Evolutionary conservation across 2,888 invertebrate species (phyloP).

Genomic region (Coelopa pilipes): DNA sequence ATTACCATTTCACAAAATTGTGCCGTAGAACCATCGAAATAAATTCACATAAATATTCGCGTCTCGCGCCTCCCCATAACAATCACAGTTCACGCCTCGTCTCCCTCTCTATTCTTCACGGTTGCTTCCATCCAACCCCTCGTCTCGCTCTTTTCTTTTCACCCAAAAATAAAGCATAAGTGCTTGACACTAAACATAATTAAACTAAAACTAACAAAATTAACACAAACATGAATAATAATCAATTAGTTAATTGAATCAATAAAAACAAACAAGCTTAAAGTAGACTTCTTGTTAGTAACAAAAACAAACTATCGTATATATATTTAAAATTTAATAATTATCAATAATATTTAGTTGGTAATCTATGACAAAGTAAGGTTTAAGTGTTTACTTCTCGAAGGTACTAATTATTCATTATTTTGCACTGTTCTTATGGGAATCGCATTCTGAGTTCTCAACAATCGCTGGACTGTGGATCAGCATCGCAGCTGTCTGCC

Average conservation of each 20-base stretch:
- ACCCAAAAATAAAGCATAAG: slow-evolving; percentile 46
- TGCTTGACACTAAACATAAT: background rate
- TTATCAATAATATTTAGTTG: background rate
- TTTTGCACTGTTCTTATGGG: slow-evolving; percentile 20
- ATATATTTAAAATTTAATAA: background rate
- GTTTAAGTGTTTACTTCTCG: slow-evolving; percentile 7
- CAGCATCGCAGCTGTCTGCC: background rate
- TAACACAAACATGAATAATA: slow-evolving; percentile 34
- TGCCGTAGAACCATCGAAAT: background rate
- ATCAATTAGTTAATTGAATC: background rate
- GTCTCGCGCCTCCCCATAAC: too few relatives aligned
- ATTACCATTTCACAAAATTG: too few relatives aligned
- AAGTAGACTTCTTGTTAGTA: slow-evolving; percentile 1
- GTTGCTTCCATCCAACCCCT: slow-evolving; percentile 38
- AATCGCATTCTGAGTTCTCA: background rate
- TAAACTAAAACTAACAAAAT: slow-evolving; percentile 1
- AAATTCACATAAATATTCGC: too few relatives aligned
- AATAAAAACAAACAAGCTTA: slow-evolving; percentile 7
- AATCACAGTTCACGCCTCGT: slow-evolving; percentile 12
- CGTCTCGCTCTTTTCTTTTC: background rate
- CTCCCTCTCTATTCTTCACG: slow-evolving; percentile 26
- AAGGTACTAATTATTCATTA: slow-evolving; percentile 23
- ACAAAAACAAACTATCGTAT: slow-evolving; percentile 11
- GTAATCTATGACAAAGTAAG: slow-evolving; percentile 22
- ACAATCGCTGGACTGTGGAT: background rate